Conservation (phyloP, 2,888 invertebrate species). For the Tenthredo scrophulariae region DNA sequence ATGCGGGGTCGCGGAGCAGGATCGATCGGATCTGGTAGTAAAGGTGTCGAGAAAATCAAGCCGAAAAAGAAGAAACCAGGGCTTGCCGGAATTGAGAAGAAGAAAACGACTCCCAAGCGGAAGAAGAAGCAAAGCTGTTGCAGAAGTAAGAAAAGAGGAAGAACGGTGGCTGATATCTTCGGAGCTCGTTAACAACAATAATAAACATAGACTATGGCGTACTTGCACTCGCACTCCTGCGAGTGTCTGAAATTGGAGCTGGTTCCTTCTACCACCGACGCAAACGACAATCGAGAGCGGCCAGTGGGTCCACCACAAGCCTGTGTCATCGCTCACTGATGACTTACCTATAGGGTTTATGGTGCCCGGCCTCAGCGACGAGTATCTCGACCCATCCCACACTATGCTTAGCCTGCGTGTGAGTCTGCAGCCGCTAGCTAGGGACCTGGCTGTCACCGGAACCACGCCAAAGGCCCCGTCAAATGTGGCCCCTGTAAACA, state of each 20-base stretch:
- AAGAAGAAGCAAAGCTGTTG: not conserved
- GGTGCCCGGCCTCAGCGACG: conserved; percentile 61
- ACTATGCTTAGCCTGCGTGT: conserved; percentile 40
- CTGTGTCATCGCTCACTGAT: conserved; percentile 61
- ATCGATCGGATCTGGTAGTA: not conserved
- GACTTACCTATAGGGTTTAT: conserved; percentile 64
- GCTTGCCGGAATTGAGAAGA: not conserved
- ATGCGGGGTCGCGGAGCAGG: not conserved
- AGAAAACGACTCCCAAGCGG: too few relatives aligned
- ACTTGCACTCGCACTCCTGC: too few relatives aligned
- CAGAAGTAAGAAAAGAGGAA: too few relatives aligned
- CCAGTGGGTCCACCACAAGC: conserved; percentile 63
- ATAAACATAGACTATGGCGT: too few relatives aligned
- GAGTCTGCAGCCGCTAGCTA: not conserved
- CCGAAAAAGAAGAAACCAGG: not conserved
- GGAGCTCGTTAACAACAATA: not conserved
- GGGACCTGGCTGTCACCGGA: not conserved
- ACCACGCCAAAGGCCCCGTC: not conserved
- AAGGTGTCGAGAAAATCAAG: not conserved
- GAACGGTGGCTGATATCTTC: conserved; percentile 44
- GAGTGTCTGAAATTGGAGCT: conserved; percentile 62
- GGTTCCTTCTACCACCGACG: conserved; percentile 63
- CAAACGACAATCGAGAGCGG: conserved; percentile 62
- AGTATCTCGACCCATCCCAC: conserved; percentile 63
- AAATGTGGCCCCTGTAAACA: conserved; percentile 60